These are phyloP conservation scores for Caenorhabditis virilis DNA, from an alignment of 2,888 invertebrate species.

Conservation along the genomic window DNA sequence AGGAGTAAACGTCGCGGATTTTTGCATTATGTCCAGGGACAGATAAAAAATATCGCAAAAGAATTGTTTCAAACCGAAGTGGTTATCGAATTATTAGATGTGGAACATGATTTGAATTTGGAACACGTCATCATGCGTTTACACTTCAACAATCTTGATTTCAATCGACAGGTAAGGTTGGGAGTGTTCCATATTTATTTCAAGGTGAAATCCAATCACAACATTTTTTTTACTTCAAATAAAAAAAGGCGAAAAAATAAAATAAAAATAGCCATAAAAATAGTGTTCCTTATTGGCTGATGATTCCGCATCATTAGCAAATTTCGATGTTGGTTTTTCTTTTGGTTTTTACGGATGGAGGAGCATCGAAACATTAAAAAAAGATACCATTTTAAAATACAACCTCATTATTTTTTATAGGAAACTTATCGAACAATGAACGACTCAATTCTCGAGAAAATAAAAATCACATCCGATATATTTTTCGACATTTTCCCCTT, in stretches of 20 bases:
- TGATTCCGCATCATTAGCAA: no score
- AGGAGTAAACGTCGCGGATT: constrained; percentile 87
- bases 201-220: not conserved
- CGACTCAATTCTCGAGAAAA: constrained; percentile 37
- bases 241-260: no score
- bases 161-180: constrained; percentile 20
- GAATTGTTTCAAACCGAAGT: constrained; percentile 91
- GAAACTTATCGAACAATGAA: constrained; percentile 25
- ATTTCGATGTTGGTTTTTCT: no score
- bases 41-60: constrained; percentile 61
- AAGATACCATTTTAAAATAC: no score
- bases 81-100: constrained; percentile 85
- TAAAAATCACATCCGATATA: constrained; percentile 74
- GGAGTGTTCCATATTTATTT: not conserved
- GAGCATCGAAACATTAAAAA: no score
- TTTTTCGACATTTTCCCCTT: constrained; percentile 96
- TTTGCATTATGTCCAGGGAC: constrained; percentile 89
- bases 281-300: no score
- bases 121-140: constrained; percentile 91
- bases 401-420: no score
- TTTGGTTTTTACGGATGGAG: no score
- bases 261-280: no score
- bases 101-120: constrained; percentile 85
- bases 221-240: no score
- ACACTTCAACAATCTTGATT: constrained; percentile 86